phyloP scores from a whole-genome alignment of 2,113 vertebrate species.

The Macquaria australasica region DNA sequence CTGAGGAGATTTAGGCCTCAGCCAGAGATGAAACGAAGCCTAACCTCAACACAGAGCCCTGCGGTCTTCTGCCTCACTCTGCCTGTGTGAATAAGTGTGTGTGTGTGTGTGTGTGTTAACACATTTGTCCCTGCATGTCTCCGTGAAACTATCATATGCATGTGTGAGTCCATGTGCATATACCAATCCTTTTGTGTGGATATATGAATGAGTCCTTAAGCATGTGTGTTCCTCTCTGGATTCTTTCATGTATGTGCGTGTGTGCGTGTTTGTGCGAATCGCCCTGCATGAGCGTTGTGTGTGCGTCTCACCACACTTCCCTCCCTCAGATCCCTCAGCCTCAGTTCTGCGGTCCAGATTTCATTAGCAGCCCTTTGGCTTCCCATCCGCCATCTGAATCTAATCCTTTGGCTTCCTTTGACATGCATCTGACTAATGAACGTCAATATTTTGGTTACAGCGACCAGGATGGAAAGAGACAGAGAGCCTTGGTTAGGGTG shows the following conservation, averaged over 20 bases:
- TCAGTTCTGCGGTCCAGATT: slow-evolving; percentile 71
- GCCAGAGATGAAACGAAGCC: slow-evolving; percentile 81
- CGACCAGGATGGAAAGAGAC: slow-evolving; percentile 52
- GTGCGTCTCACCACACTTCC: slow-evolving; percentile 58
- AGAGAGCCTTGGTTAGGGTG: slow-evolving; percentile 20
- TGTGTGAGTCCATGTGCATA: slow-evolving; percentile 43
- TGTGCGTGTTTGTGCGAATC: slow-evolving; percentile 14
- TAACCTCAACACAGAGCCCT: slow-evolving; percentile 75
- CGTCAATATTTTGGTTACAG: slow-evolving; percentile 80
- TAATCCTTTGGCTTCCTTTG: slow-evolving; percentile 80
- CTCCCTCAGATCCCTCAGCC: slow-evolving; percentile 66
- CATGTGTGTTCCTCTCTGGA: slow-evolving; percentile 22
- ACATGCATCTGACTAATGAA: slow-evolving; percentile 82
- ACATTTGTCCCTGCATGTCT: slow-evolving; percentile 45
- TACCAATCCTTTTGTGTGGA: slow-evolving; percentile 14
- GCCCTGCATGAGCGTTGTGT: slow-evolving; percentile 7
- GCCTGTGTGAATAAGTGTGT: slow-evolving; percentile 36
- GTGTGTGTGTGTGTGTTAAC: slow-evolving; percentile 42
- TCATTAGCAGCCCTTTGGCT: slow-evolving; percentile 75
- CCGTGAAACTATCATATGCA: slow-evolving; percentile 29
- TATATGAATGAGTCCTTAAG: slow-evolving; percentile 27
- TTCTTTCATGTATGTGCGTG: slow-evolving; percentile 16
- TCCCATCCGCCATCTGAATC: slow-evolving; percentile 78
- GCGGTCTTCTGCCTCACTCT: slow-evolving; percentile 57
- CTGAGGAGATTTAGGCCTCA: slow-evolving; percentile 83